Evolutionary conservation across 2,113 vertebrate species (phyloP).

Genomic region (Aix galericulata): DNA sequence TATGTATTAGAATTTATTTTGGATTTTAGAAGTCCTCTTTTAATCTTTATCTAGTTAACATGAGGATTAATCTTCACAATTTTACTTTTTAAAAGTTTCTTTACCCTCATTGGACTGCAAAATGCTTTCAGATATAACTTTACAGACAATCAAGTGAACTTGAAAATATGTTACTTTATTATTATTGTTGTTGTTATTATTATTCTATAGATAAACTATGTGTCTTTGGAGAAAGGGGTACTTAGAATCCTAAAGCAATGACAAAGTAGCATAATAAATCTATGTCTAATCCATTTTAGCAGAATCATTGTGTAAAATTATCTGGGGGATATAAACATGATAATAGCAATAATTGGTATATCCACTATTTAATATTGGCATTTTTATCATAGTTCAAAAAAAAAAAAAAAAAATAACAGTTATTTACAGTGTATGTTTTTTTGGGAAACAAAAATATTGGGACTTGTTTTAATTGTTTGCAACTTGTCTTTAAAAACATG

Average conservation of each 20-base stretch:
- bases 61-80: not conserved
- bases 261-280: not conserved
- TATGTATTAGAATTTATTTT: not conserved
- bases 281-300: not conserved
- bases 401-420: not conserved
- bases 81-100: not conserved
- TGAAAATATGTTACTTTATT: not conserved
- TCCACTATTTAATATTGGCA: not conserved
- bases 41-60: not conserved
- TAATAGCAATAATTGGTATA: not conserved
- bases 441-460: not conserved
- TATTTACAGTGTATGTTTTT: not conserved
- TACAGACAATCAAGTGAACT: not conserved
- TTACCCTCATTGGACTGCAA: not conserved
- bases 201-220: not conserved
- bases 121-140: not conserved
- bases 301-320: not conserved
- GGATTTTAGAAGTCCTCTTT: not conserved
- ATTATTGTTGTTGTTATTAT: too few species aligned
- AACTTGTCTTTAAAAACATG: not conserved
- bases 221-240: not conserved
- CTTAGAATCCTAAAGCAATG: not conserved
- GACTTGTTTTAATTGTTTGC: not conserved
- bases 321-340: rapidly evolving
- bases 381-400: not conserved